Percentiles rank a stretch among this genome's conserved stretches.
Evolutionary conservation across 2,113 vertebrate genomes (phyloP).

Genomic region (Ammospiza nelsoni): DNA sequence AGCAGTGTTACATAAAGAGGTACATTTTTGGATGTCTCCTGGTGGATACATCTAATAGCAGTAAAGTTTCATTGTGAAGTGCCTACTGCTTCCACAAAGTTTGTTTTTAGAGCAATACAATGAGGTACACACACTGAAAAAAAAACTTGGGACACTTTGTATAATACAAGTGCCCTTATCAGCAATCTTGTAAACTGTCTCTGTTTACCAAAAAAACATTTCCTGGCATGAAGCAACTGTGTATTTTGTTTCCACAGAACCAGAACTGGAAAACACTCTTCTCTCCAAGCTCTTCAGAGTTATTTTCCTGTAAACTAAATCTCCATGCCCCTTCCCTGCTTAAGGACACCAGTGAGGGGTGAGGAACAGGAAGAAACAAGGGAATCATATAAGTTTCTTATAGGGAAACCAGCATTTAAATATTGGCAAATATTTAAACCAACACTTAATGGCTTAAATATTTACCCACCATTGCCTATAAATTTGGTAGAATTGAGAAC

Average conservation of each 20-base stretch:
- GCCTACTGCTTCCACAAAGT: background rate
- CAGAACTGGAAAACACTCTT: background rate
- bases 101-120: background rate
- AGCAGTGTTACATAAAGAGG: background rate
- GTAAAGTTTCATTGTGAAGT: background rate
- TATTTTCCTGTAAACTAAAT: background rate
- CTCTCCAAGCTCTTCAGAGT: background rate
- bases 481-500: background rate
- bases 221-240: background rate
- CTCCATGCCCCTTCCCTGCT: background rate
- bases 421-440: background rate
- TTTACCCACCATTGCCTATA: background rate
- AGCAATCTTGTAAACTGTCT: background rate
- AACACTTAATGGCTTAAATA: background rate
- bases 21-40: background rate
- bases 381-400: fast-evolving
- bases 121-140: background rate
- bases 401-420: fast-evolving
- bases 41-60: background rate
- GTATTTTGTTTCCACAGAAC: background rate
- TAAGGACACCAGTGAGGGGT: background rate
- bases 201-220: background rate
- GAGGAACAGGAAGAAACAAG: background rate
- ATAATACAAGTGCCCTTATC: background rate
- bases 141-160: background rate